Conservation (phyloP, 2,888 invertebrate genomes). For the Lordiphosa andalusiaca region DNA sequence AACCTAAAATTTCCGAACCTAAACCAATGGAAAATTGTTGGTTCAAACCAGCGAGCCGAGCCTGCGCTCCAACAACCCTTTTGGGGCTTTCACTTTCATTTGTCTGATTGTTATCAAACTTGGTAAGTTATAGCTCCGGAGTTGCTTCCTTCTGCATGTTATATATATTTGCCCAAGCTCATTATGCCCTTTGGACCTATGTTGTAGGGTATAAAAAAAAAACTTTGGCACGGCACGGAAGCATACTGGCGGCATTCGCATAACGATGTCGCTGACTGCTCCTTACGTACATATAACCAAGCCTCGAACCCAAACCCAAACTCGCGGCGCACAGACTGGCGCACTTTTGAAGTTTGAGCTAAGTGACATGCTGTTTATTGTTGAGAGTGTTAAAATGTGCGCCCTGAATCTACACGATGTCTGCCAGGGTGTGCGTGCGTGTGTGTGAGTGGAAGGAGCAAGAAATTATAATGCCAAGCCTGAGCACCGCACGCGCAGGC, state of each 20-base stretch:
- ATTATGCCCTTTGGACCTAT: too few relatives aligned
- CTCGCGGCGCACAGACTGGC: constrained; percentile 40
- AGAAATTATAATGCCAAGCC: constrained; percentile 76
- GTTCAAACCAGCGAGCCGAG: too few relatives aligned
- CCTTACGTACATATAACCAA: constrained; percentile 3
- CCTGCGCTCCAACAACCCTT: too few relatives aligned
- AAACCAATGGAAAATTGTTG: too few relatives aligned
- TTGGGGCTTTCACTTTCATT: too few relatives aligned
- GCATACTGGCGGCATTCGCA: constrained; percentile 72
- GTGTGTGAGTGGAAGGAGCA: constrained; percentile 47
- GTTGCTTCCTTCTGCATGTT: too few relatives aligned
- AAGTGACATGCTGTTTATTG: constrained; percentile 80
- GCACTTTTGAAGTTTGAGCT: constrained; percentile 79
- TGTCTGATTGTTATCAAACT: too few relatives aligned
- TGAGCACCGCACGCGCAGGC: constrained; percentile 63
- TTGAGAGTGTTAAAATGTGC: constrained; percentile 80
- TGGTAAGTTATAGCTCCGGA: too few relatives aligned
- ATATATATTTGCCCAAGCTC: too few relatives aligned
- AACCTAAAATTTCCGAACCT: too few relatives aligned
- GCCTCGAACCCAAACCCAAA: constrained; percentile 1
- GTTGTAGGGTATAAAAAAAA: not conserved
- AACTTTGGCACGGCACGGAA: constrained; percentile 61
- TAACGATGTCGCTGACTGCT: constrained; percentile 73
- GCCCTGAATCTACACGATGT: constrained; percentile 49
- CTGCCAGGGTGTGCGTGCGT: constrained; percentile 28